phyloP scores from a whole-genome alignment of 92 coral and sea anemone species.

The Isaurus tuberculatus region DNA sequence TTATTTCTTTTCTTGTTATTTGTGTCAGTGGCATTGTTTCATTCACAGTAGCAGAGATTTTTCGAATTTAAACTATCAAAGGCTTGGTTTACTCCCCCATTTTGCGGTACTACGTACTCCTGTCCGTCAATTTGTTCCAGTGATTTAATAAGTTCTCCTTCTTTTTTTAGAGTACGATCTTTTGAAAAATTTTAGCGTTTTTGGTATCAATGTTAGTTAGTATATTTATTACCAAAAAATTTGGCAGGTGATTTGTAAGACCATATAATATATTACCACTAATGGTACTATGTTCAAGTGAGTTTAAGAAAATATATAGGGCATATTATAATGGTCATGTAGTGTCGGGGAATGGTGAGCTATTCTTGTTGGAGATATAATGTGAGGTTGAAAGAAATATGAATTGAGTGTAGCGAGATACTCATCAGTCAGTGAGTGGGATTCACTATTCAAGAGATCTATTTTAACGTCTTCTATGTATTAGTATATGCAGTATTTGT shows the following conservation, averaged over 20 bases:
- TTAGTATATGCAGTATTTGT: conserved; percentile 45
- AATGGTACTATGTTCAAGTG: conserved; percentile 58
- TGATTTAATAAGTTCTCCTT: conserved; percentile 42
- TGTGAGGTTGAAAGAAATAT: conserved; percentile 60
- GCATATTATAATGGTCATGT: too few relatives aligned
- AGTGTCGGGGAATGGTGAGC: conserved; percentile 35
- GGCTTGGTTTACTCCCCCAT: conserved; percentile 49
- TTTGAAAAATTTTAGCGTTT: conserved; percentile 14
- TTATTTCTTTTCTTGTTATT: conserved; percentile 53
- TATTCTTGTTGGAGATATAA: conserved; percentile 55
- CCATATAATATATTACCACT: conserved; percentile 66
- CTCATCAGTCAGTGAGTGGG: conserved; percentile 61
- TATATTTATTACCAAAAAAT: conserved; percentile 12
- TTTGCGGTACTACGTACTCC: not conserved
- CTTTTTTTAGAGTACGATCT: conserved; percentile 40
- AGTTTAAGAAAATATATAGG: conserved; percentile 69
- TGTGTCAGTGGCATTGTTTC: conserved; percentile 56
- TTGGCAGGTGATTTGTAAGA: not conserved
- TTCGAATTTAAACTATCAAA: conserved; percentile 17
- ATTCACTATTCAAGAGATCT: conserved; percentile 54
- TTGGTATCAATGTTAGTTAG: conserved; percentile 22
- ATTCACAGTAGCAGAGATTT: conserved; percentile 49
- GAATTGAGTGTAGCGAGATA: conserved; percentile 57
- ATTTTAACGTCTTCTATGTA: conserved; percentile 64
- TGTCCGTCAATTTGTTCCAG: conserved; percentile 46